Evolutionary conservation across 1,140 invertebrate genomes (phyloP).

Genomic region (Caenorhabditis remanei): DNA sequence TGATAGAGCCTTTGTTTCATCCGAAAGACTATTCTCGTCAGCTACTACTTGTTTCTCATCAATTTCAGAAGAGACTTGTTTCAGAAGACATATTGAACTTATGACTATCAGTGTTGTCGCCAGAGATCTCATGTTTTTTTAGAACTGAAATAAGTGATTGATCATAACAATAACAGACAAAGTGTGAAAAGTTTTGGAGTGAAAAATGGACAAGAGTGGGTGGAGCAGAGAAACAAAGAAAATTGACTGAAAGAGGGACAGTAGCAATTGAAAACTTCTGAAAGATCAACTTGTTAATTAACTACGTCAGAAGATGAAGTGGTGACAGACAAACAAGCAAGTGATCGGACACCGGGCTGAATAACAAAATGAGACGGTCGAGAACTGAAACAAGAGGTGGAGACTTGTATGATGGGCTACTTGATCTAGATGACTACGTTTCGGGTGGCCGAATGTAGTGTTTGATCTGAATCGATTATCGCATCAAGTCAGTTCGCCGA

Average conservation of each 20-base stretch:
- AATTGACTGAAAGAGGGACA: not conserved
- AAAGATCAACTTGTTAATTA: slow-evolving; percentile 21
- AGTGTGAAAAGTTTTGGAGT: not conserved
- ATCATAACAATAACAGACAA: not conserved
- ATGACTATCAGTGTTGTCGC: not conserved
- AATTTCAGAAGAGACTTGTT: slow-evolving; percentile 1
- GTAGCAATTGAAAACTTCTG: not conserved
- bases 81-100: not conserved
- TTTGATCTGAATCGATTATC: slow-evolving; percentile 49
- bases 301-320: not conserved
- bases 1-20: not conserved
- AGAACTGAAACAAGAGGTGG: slow-evolving; percentile 11
- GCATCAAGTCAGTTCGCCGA: slow-evolving; percentile 31
- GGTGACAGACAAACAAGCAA: not conserved
- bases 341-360: slow-evolving; percentile 6
- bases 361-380: not conserved
- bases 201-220: not conserved
- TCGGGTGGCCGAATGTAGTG: slow-evolving; percentile 33
- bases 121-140: not conserved
- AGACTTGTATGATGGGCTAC: not conserved
- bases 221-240: not conserved
- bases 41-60: not conserved
- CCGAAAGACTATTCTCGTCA: slow-evolving; percentile 1
- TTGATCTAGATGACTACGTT: slow-evolving; percentile 46
- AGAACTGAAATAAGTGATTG: not conserved